A percentile compares a stretch with the other conserved stretches of the same genome.
phyloP scores from a whole-genome alignment of 1,140 invertebrate genomes.

The Dinoponera quadriceps region DNA sequence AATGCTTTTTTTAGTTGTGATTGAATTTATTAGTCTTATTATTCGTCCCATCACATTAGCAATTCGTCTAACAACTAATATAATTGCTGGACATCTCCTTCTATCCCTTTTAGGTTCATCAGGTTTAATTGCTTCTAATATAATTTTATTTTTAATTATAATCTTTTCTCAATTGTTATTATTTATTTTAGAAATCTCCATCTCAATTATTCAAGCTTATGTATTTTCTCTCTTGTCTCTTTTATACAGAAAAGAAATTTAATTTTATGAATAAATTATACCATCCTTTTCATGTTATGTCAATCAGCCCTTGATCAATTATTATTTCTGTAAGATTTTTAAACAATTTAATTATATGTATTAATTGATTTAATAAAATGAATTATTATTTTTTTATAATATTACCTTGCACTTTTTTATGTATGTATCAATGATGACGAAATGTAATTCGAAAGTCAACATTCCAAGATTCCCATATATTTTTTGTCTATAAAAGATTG shows the following conservation, averaged over 20 bases:
- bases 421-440: constrained; percentile 1
- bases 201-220: constrained; percentile 73
- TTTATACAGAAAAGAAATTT: constrained; percentile 81
- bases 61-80: constrained; percentile 89
- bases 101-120: constrained; percentile 87
- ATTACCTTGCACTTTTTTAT: not conserved
- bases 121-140: constrained; percentile 80
- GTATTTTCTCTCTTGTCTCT: constrained; percentile 76
- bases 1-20: constrained; percentile 89
- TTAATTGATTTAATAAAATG: not conserved
- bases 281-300: constrained; percentile 86
- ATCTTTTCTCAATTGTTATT: constrained; percentile 85
- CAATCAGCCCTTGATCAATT: not conserved
- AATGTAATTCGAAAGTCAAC: not conserved
- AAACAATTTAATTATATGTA: not conserved
- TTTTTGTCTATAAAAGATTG: not conserved
- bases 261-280: constrained; percentile 85
- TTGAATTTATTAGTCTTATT: constrained; percentile 87
- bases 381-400: not conserved
- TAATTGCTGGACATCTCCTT: constrained; percentile 89
- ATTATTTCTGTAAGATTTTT: not conserved
- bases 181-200: constrained; percentile 83
- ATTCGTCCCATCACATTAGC: constrained; percentile 89
- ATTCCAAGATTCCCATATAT: not conserved
- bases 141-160: constrained; percentile 87